A percentile compares a stretch with the other conserved stretches of the same genome.
These are phyloP conservation scores for Dinothrombium tinctorium DNA, from an alignment of 1,140 invertebrate genomes.

Conservation along the genomic window DNA sequence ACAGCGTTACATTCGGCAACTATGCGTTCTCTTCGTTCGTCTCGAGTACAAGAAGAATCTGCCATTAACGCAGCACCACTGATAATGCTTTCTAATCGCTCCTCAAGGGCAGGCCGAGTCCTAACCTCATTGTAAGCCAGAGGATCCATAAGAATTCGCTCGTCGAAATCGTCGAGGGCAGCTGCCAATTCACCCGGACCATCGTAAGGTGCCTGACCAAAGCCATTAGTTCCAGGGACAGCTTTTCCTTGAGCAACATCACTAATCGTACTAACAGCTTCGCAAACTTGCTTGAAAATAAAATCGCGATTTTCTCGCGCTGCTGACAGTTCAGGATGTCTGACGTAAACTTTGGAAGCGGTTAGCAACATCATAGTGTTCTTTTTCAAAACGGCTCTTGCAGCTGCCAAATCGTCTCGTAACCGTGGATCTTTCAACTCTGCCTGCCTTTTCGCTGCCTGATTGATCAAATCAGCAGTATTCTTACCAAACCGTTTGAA, in stretches of 20 bases:
- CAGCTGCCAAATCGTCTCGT: constrained; percentile 86
- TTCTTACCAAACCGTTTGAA: constrained; percentile 67
- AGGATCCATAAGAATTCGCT: constrained; percentile 89
- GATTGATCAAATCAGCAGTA: constrained; percentile 66
- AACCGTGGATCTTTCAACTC: constrained; percentile 84
- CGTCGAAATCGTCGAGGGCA: constrained; percentile 89
- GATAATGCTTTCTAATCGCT: constrained; percentile 86
- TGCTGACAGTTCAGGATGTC: constrained; percentile 84
- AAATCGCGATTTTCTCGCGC: constrained; percentile 88
- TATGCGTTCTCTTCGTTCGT: constrained; percentile 76
- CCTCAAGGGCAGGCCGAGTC: constrained; percentile 84
- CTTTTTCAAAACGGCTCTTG: constrained; percentile 84
- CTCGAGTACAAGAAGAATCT: constrained; percentile 74
- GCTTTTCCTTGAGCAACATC: constrained; percentile 68
- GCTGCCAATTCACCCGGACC: constrained; percentile 83
- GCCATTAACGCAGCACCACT: constrained; percentile 93
- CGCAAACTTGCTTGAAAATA: constrained; percentile 73
- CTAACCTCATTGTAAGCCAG: constrained; percentile 73
- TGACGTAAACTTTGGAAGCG: constrained; percentile 90
- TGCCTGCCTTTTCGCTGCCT: constrained; percentile 65
- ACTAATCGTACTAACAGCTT: constrained; percentile 83
- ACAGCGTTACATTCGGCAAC: constrained; percentile 96
- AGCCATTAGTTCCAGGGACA: constrained; percentile 25
- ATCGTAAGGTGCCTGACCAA: constrained; percentile 29
- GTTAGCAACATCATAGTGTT: constrained; percentile 94